Percentiles rank a stretch among this genome's conserved stretches.
Evolutionary conservation across 2,797 vertebrate genomes (phyloP).

Genomic region (Lemur catta): DNA sequence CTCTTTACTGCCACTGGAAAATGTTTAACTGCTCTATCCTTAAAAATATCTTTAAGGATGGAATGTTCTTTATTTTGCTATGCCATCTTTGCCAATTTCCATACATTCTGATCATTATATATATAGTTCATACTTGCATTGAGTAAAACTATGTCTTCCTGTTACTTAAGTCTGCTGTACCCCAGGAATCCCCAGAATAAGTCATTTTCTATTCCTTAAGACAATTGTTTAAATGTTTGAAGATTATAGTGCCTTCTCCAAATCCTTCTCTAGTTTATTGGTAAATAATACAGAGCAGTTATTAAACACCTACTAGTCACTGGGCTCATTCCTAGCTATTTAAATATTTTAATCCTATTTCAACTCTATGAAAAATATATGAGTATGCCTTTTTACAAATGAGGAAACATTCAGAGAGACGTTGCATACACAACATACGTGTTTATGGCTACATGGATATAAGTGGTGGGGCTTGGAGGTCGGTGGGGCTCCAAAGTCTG

Average conservation of each 20-base stretch:
- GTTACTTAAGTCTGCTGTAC: background rate
- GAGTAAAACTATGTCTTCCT: conserved; percentile 2
- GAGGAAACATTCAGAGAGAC: background rate
- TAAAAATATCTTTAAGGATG: background rate
- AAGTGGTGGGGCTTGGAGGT: background rate
- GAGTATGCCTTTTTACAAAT: background rate
- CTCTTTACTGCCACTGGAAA: background rate
- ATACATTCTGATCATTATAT: background rate
- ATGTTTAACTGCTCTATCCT: background rate
- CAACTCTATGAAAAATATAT: background rate
- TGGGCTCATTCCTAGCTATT: background rate
- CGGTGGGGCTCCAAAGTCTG: background rate
- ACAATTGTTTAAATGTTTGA: background rate
- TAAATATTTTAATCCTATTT: conserved; percentile 34
- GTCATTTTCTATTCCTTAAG: background rate
- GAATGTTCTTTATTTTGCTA: background rate
- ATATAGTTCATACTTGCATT: background rate
- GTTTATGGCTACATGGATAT: background rate
- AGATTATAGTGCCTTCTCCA: background rate
- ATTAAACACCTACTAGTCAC: background rate
- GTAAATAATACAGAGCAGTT: background rate
- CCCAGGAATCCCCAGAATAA: background rate
- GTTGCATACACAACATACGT: background rate
- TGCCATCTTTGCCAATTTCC: background rate
- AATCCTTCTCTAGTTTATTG: background rate